Base-by-base conservation (phyloP, 2,113 vertebrate genomes). In the Colistium nudipinnis region DNA sequence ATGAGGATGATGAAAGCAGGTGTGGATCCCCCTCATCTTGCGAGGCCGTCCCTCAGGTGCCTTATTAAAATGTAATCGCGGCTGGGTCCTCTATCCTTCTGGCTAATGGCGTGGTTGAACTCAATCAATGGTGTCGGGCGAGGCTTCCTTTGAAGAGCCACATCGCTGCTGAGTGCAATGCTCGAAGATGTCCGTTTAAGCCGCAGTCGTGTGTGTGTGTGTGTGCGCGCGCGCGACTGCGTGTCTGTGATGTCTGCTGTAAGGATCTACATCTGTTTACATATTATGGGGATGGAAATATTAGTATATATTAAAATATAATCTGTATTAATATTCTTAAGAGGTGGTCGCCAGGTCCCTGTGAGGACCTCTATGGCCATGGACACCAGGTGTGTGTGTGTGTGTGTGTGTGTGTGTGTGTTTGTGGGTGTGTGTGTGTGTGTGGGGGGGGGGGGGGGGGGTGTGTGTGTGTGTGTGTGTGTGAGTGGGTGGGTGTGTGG, bases 51-150 rank as follows among this genome's bases (percentile, higher is more conserved):
- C 81, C 74, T 76, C 88, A 85, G 86, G 88, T 88, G 81, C 76
- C 82, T 87, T 65, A 88, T 92, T 91, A 92, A 89, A 88, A 81
- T 75, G 48, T 82, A 87, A 89, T 90, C 59, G 78, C 48, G 4
- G 55, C 74, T 1, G 53, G 60, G 68, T 62, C 78, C 43, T 73
- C 62, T 36, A 84, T 64, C 65, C 63, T 68, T 78, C 77, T 71
- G 69, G 82, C 77, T 83, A 78, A 70, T 84, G 65, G 61, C 30
- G 63, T 39, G 73, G 61, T 76, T 81, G 68, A 82, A 80, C 53
- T 55, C 35, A 55, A 71, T 63, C 80, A 63, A 45, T 69, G 51
- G 82, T 79, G 63, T 69, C 25, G 64, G 22, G 65, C 70, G 53
- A 70, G 39, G 63, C 27, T 41, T 41, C 48, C 75, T 87, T 91